Conservation (phyloP, 1,140 invertebrate genomes). For the Bombus huntii region DNA sequence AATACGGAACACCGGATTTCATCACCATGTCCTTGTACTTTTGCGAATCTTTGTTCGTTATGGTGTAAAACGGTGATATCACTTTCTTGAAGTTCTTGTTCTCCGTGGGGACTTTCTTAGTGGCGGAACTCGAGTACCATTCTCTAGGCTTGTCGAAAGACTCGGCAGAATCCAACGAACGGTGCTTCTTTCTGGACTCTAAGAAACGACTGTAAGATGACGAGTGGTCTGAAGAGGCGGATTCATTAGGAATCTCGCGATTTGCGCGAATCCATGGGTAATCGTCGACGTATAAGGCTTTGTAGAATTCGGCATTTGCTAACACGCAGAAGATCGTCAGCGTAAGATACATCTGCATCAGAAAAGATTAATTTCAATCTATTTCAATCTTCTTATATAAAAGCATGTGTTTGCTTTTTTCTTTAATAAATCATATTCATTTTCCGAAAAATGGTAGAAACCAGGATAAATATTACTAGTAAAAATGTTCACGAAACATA, state of each 20-base stretch:
- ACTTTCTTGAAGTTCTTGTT: slow-evolving; percentile 72
- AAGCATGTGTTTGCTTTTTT: too few relatives aligned
- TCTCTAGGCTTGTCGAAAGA: neutral
- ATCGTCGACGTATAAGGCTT: slow-evolving; percentile 14
- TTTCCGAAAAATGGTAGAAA: neutral
- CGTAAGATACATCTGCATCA: slow-evolving; percentile 57
- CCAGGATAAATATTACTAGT: neutral
- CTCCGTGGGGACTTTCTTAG: slow-evolving; percentile 67
- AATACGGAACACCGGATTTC: slow-evolving; percentile 66
- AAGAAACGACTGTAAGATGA: slow-evolving; percentile 21
- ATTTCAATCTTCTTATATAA: too few relatives aligned
- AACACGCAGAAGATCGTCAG: slow-evolving; percentile 40
- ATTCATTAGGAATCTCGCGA: neutral
- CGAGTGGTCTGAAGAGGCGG: slow-evolving; percentile 29
- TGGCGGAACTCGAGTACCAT: neutral
- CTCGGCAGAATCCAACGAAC: neutral
- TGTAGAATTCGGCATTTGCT: slow-evolving; percentile 35
- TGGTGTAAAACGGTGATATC: slow-evolving; percentile 52
- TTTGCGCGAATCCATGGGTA: neutral
- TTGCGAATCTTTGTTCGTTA: slow-evolving; percentile 47
- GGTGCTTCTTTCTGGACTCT: neutral
- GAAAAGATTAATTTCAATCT: neutral
- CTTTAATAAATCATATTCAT: neutral
- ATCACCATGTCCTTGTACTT: slow-evolving; percentile 59
- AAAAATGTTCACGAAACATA: too few relatives aligned